phyloP scores from a whole-genome alignment of 2,888 invertebrate species.

The Limenitis arthemis region DNA sequence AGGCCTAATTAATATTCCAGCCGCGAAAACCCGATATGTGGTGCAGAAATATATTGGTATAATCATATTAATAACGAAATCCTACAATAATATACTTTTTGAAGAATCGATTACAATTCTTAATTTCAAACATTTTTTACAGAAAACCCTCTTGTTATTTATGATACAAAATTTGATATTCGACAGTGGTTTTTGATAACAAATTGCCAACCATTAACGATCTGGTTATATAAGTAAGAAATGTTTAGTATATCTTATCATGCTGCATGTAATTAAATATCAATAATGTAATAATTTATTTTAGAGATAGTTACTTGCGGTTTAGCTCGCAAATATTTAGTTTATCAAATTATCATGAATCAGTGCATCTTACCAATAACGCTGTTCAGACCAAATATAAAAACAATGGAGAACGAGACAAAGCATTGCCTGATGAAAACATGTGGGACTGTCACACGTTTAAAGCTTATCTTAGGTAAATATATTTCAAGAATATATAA shows the following conservation, averaged over 20 bases:
- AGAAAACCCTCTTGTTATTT: slow-evolving; percentile 91
- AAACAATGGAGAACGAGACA: slow-evolving; percentile 78
- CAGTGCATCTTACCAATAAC: slow-evolving; percentile 93
- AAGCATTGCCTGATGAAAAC: slow-evolving; percentile 88
- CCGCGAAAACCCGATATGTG: slow-evolving; percentile 85
- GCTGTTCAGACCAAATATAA: slow-evolving; percentile 92
- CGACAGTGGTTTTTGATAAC: slow-evolving; percentile 96
- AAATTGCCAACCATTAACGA: slow-evolving; percentile 89
- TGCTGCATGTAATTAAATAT: background rate
- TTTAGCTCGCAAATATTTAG: slow-evolving; percentile 94
- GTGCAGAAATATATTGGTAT: slow-evolving; percentile 96
- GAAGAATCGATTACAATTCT: background rate
- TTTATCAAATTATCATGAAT: slow-evolving; percentile 91
- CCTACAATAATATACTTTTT: background rate
- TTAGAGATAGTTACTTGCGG: slow-evolving; percentile 89
- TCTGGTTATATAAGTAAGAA: slow-evolving; percentile 91
- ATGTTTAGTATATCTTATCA: background rate
- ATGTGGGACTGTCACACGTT: slow-evolving; percentile 96
- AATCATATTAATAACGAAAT: background rate
- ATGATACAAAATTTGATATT: slow-evolving; percentile 95
- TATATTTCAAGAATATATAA: slow-evolving; percentile 10
- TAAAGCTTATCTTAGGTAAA: slow-evolving; percentile 77
- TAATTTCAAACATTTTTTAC: slow-evolving; percentile 22
- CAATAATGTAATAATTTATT: slow-evolving; percentile 10
- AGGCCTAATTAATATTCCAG: slow-evolving; percentile 77